Base-by-base conservation (phyloP, 2,888 invertebrate species). In the Cybosia mesomella region DNA sequence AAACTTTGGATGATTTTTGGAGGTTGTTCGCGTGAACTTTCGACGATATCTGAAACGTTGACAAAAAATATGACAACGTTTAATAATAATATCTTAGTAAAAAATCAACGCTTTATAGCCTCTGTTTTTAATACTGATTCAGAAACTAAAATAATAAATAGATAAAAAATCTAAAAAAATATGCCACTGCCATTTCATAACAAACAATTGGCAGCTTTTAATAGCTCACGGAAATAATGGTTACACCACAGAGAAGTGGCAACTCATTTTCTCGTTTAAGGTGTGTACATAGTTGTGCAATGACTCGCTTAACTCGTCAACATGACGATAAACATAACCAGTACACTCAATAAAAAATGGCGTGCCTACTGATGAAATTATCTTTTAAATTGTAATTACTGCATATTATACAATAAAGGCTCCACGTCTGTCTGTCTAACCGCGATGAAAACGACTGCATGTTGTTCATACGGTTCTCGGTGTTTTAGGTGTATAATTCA, bases 161-260 rank as follows among this genome's bases (percentile, higher is more conserved):
- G n/a, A 67, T 24, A 70, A 8, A 58, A 60, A 63, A 73, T 73
- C 74, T 34, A 66, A 71, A 68, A 70, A 76, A 72, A 71, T 58
- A 76, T 67, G 67, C 54, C 58, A 64, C 61, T 62, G 58, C 39
- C 9, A 63, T 80, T 78, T 75, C 76, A 55, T 71, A 75, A 80
- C 60, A 71, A 43, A 54, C 49, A 67, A 74, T 79, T 68, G 73
- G 66, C 67, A 77, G 70, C 64, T 75, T 74, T 75, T 81, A 77
- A 79, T 72, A 69, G 70, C 70, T 77, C 77, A 67, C 79, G 79
- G 81, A 80, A 80, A 80, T 75, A 75, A 73, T 61, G 49, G 67
- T 77, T 79, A 60, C 76, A 72, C 64, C 73, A 80, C 77, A 69
- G 73, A 70, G 71, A 76, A 70, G 72, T 73, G 62, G 71, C 62